Evolutionary conservation across 2,113 vertebrate species (phyloP).

Genomic region (Neotoma lepida): DNA sequence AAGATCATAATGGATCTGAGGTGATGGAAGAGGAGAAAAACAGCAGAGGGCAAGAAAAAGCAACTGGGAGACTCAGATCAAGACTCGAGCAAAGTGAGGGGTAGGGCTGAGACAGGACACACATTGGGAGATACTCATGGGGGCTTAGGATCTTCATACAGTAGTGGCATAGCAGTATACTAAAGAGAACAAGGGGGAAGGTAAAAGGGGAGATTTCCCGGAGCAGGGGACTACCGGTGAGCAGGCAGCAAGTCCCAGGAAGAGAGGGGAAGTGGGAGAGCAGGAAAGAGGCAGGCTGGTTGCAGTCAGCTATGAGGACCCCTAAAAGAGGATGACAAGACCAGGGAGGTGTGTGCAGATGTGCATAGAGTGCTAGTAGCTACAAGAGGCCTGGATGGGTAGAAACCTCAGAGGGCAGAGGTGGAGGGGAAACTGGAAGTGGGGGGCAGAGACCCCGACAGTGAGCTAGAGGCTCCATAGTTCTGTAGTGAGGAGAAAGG

Average conservation of each 20-base stretch:
- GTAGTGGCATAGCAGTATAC: not conserved
- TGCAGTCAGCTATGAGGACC: too few species aligned
- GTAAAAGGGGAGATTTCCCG: not conserved
- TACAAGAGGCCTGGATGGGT: not conserved
- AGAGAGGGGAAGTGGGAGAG: slow-evolving; percentile 50
- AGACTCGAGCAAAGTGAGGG: not conserved
- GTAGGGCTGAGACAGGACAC: not conserved
- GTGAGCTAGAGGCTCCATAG: not conserved
- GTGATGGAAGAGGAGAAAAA: not conserved
- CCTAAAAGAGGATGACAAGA: not conserved
- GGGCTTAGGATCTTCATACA: not conserved
- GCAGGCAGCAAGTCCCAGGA: slow-evolving; percentile 32
- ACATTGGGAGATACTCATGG: not conserved
- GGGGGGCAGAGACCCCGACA: not conserved
- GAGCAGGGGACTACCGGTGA: not conserved
- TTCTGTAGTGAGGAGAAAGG: not conserved
- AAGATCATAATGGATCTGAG: not conserved
- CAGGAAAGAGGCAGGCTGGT: not conserved
- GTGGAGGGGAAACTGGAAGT: not conserved
- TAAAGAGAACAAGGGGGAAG: not conserved
- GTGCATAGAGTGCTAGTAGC: not conserved
- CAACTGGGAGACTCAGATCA: not conserved
- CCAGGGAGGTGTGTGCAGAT: not conserved
- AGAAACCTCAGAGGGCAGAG: not conserved
- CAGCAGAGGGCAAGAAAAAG: not conserved